Evolutionary conservation across 2,113 vertebrate species (phyloP).

Genomic region (Thalassarche chlororhynchos): DNA sequence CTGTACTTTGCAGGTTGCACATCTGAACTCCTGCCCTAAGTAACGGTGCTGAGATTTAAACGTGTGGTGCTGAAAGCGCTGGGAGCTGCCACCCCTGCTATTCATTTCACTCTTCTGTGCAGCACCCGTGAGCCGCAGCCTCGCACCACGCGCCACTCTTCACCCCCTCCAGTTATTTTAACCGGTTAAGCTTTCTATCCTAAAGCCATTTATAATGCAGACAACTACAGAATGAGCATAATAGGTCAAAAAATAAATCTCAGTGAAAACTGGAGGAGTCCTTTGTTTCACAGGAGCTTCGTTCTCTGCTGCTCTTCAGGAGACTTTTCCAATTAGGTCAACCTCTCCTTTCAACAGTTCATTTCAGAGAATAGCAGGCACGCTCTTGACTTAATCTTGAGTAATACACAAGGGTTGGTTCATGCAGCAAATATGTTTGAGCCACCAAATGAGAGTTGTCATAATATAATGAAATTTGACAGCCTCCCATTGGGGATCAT

Average conservation of each 20-base stretch:
- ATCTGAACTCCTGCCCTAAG: not conserved
- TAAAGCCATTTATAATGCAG: not conserved
- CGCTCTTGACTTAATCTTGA: not conserved
- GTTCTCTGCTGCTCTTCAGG: not conserved
- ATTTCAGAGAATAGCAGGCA: not conserved
- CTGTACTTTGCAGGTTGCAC: not conserved
- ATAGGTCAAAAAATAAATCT: not conserved
- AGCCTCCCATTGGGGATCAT: not conserved
- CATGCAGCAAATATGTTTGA: not conserved
- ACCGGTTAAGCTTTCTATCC: not conserved
- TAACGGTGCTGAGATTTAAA: not conserved
- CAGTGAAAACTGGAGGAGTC: not conserved
- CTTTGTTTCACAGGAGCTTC: not conserved
- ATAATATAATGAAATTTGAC: slow-evolving; percentile 45
- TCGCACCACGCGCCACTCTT: not conserved
- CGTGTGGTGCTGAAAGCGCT: not conserved
- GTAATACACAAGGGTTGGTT: not conserved
- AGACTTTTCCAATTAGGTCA: slow-evolving; percentile 54
- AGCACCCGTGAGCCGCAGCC: not conserved
- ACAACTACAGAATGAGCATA: not conserved
- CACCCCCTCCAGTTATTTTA: not conserved
- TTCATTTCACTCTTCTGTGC: not conserved
- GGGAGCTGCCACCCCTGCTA: not conserved
- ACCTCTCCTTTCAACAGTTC: not conserved
- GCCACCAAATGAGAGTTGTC: not conserved